Base-by-base conservation (phyloP, 2,797 vertebrate genomes). In the Pterois miles region DNA sequence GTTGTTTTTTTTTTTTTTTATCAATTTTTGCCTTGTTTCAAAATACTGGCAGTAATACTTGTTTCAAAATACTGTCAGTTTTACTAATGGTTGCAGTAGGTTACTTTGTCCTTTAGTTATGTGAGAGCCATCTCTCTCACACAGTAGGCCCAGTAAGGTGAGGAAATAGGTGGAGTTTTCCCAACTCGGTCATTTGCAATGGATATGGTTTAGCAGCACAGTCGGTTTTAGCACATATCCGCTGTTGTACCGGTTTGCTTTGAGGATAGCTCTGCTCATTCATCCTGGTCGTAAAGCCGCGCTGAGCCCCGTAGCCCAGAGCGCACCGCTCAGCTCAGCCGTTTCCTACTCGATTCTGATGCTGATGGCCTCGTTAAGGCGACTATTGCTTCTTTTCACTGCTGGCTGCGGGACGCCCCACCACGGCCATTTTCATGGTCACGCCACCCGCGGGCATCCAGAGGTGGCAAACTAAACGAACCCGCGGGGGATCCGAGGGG, bases 301-400 rank as follows among this genome's bases (percentile, higher is more conserved):
- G 78, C 85, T 75, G 74, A 76, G 75, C 63, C 78, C 67, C 43
- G 64, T 57, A 67, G 84, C 88, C 75, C 84, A 56, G 82, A 88
- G 87, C 91, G 79, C 88, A 73, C 67, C 48, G 67, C 76, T 87
- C 92, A 91, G 93, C 92, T 89, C 88, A 76, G 92, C 89, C 86
- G 94, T 95, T 96, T 96, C 95, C 96, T 95, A 78, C 86, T 88
- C 75, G 81, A 95, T 97, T 96, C 94, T 95, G 92, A 96, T 96
- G 96, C 92, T 95, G 94, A 96, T 95, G 88, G 82, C 86, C 94
- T 92, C 92, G 90, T 95, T 95, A 95, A 94, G 90, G 77, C 77
- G 50, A 85, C 85, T 86, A 92, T 92, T 86, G 83, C 77, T 81
- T 70, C 89, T 90, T 92, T 94, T 95, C 88, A 87, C 68, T 58